A percentile compares a stretch with the other conserved stretches of the same genome.
Evolutionary conservation across 2,888 invertebrate genomes (phyloP).

Genomic region (Drosophila merina): DNA sequence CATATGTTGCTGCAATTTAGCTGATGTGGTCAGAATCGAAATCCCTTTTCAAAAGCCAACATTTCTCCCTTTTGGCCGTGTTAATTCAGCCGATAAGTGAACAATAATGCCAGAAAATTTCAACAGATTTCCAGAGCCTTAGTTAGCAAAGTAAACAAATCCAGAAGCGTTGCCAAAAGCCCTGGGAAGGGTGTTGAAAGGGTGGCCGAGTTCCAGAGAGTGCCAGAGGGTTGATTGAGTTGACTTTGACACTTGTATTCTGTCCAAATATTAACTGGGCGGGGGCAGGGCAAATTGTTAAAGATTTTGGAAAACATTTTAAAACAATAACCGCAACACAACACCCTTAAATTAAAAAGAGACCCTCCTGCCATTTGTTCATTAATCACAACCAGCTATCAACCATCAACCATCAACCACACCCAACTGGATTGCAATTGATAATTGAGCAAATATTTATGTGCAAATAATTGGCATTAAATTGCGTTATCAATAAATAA

Average conservation of each 20-base stretch:
- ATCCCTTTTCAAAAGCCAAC: slow-evolving; percentile 15
- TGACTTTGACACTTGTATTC: slow-evolving; percentile 44
- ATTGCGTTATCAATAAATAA: slow-evolving; percentile 82
- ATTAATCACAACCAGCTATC: slow-evolving; percentile 55
- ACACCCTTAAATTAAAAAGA: background rate
- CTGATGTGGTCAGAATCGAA: slow-evolving; percentile 55
- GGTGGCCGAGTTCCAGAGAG: no score
- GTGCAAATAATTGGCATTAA: slow-evolving; percentile 82
- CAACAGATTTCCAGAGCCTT: slow-evolving; percentile 45
- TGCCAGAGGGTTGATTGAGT: slow-evolving; percentile 33
- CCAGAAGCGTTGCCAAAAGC: slow-evolving; percentile 10
- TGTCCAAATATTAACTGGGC: background rate
- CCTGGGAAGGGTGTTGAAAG: slow-evolving; percentile 1
- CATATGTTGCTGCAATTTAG: slow-evolving; percentile 77
- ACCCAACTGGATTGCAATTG: slow-evolving; percentile 62
- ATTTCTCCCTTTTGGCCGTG: slow-evolving; percentile 56
- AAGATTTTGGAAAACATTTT: slow-evolving; percentile 58
- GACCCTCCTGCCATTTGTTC: slow-evolving; percentile 7
- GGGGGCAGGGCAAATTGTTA: slow-evolving; percentile 31
- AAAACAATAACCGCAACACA: slow-evolving; percentile 46
- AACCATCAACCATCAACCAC: slow-evolving; percentile 16
- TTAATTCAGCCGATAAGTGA: slow-evolving; percentile 82
- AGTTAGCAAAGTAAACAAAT: slow-evolving; percentile 45
- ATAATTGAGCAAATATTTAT: slow-evolving; percentile 77
- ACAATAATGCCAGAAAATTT: slow-evolving; percentile 75